These are phyloP conservation scores for Haplotaxodon microlepis DNA, from an alignment of 2,113 vertebrate species.

Conservation along the genomic window DNA sequence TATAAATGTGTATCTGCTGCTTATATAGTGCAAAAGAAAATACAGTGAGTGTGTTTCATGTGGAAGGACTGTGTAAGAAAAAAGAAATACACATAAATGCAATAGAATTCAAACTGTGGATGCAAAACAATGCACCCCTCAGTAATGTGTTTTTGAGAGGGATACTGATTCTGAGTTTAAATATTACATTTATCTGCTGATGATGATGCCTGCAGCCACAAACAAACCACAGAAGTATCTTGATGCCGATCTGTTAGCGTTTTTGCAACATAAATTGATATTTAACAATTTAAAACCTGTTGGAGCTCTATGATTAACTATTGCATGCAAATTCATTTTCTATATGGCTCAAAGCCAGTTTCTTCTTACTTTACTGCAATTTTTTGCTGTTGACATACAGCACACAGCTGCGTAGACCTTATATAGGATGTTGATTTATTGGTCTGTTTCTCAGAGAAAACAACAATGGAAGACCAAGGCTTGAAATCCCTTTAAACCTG, in stretches of 20 bases:
- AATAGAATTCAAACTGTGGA: neutral
- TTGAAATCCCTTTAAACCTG: neutral
- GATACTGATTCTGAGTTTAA: neutral
- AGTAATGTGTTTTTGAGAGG: neutral
- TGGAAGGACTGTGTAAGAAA: neutral
- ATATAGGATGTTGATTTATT: neutral
- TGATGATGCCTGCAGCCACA: neutral
- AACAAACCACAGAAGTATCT: neutral
- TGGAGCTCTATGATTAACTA: neutral
- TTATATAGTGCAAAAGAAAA: neutral
- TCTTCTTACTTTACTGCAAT: neutral
- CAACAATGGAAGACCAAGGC: neutral
- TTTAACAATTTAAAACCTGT: neutral
- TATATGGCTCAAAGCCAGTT: neutral
- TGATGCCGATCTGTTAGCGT: accelerated
- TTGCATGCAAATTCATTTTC: neutral
- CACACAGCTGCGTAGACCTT: neutral
- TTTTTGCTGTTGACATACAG: neutral
- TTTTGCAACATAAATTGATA: neutral
- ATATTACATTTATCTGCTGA: neutral
- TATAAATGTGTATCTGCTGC: neutral
- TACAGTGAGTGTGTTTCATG: neutral
- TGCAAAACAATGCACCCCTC: neutral
- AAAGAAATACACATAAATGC: neutral
- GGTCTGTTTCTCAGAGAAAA: neutral